These are phyloP conservation scores for Trachemys scripta DNA, from an alignment of 2,113 vertebrate genomes.

Conservation along the genomic window DNA sequence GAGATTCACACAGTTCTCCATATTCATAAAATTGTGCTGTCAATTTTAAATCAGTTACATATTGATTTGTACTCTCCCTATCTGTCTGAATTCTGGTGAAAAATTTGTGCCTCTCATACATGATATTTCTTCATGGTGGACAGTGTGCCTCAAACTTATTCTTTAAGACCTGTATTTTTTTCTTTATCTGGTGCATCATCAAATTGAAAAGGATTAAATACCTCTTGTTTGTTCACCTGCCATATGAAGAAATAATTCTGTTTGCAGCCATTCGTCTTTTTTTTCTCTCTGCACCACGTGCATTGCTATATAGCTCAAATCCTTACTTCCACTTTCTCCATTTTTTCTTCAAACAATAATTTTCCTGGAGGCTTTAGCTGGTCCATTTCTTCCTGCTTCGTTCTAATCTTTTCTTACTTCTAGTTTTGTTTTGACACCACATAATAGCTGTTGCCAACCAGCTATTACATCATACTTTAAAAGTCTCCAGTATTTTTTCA, in stretches of 20 bases:
- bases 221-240: not conserved
- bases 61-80: not conserved
- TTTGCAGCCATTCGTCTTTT: not conserved
- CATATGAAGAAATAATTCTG: not conserved
- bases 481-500: not conserved
- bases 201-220: not conserved
- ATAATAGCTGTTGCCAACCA: not conserved
- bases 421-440: not conserved
- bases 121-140: not conserved
- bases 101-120: not conserved
- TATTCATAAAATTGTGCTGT: not conserved
- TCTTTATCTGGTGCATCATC: not conserved
- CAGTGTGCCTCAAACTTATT: not conserved
- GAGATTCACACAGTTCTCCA: not conserved
- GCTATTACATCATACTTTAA: not conserved
- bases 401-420: not conserved
- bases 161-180: not conserved
- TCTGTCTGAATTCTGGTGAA: not conserved
- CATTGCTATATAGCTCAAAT: not conserved
- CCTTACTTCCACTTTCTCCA: not conserved
- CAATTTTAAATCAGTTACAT: not conserved
- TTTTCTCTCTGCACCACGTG: not conserved
- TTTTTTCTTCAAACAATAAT: not conserved
- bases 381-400: not conserved
- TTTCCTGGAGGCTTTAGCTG: not conserved